Base-by-base conservation (phyloP, 1,140 invertebrate species). In the Saccostrea echinata region DNA sequence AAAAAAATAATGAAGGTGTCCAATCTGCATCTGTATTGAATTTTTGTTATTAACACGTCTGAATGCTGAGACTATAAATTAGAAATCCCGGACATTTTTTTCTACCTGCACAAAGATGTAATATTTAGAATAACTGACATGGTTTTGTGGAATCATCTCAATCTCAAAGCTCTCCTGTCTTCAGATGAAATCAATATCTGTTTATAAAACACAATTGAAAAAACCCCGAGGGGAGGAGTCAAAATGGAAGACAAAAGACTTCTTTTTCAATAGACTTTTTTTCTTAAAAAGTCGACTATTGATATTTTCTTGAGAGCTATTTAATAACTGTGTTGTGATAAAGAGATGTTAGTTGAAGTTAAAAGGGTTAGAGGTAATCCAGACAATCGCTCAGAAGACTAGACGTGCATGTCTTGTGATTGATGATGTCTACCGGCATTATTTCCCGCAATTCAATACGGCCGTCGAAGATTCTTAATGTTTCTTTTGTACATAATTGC, bases 401-500 rank as follows among this genome's bases (percentile, higher is more conserved):
- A 76, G 27, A 76, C 68, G 18, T 21, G 55, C 55, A 61, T 61
- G 55, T 21, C 55, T 21, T 61, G 55, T 61, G 55, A 61, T 61
- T 76, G 68, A 76, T 76, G 16, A 76, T 16, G 13, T 30, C 30
- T 61, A n/a, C 18, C n/a, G 55, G 55, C 55, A 21, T 61, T 61
- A 61, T 61, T 3, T 76, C 68, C 68, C 12, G 24, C 27, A 16
- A 30, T 76, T 76, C 68, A 76, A 76, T 30, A 76, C 11, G 27
- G 68, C 24, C 68, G 18, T 18, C 55, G 55, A 57, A 57, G 55
- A 21, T 61, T 6, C 55, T 55, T 3, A 55, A 55, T 55, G 18
- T 16, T 24, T 24, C 64, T 71, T 30, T 76, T 33, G 68, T 76
- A 76, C 6, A 76, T 33, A 76, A 76, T 76, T 76, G 68, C 68